Conservation (phyloP, 2,888 invertebrate genomes). For the Pogonocherus hispidulus region DNA sequence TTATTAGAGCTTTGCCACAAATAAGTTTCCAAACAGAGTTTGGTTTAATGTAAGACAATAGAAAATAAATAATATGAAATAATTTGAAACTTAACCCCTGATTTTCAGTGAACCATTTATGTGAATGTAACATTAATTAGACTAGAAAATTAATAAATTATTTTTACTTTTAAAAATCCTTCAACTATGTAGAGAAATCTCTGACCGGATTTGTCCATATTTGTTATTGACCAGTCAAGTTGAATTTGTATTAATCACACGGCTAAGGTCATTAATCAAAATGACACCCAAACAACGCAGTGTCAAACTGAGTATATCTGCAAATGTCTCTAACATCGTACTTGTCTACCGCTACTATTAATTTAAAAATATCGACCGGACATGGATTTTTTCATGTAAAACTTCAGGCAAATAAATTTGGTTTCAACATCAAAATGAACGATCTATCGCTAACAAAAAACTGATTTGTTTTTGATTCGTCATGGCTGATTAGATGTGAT, state of each 20-base stretch:
- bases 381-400: neutral
- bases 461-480: neutral
- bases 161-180: no score
- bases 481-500: neutral
- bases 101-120: no score
- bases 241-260: neutral
- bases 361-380: neutral
- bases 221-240: neutral
- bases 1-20: no score
- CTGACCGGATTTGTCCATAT: neutral
- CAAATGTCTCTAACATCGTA: neutral
- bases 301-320: neutral
- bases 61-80: no score
- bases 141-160: no score
- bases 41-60: no score
- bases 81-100: no score
- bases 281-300: neutral
- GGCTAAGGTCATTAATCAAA: neutral
- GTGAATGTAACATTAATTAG: no score
- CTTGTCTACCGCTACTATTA: neutral
- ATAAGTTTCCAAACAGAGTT: no score
- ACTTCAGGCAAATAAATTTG: neutral
- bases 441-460: neutral
- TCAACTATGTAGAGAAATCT: no score
- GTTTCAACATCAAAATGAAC: neutral